Evolutionary conservation across 37 sponge, comb jelly and placozoan genomes (phyloP), one percentile per base, ranked within the genome.

Genomic region (Petrosia ficiformis): DNA sequence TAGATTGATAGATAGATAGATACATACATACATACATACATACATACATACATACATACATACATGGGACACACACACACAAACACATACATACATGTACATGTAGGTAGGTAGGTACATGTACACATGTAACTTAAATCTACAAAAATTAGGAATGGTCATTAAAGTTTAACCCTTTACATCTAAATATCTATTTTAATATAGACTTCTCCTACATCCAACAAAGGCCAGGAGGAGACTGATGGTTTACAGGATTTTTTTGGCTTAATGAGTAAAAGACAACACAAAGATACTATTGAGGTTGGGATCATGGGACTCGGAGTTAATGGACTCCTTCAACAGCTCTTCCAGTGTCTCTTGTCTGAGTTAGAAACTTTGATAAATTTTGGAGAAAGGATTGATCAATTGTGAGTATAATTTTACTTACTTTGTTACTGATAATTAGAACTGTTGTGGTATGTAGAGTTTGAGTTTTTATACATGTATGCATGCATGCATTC

Each of bases 391-490:
- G 95, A 91, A 44, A 83, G 42, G 29, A 39, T 87, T 42, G 95
- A 94, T 67, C 75, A 75, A 42, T 89, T 67, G 94, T 93, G 70
- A 86, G 94, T 75, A 19, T n/a, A n/a, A n/a, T n/a, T n/a, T n/a
- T n/a, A n/a, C n/a, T n/a, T n/a, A n/a, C n/a, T n/a, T 4, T 37
- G 40, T 34, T 4, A 30, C 25, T 11, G 26, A 22, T 6, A 6
- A 34, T 22, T 24, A 0, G n/a, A n/a, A n/a, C n/a, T n/a, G n/a
- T n/a, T n/a, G n/a, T n/a, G n/a, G n/a, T n/a, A n/a, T 79, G 60
- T 6, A 25, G 38, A 10, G 48, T 72, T 31, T 42, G 16, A 25
- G 43, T 42, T 38, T 72, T 30, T 72, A 30, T 42, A 42, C n/a
- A 42, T 72, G 43, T 41, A 30, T 72, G 74, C 41, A 42, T 72